A percentile compares a stretch with the other conserved stretches of the same genome.
Conservation (phyloP, 2,888 invertebrate species). For the Leptarthrus brevirostris region DNA sequence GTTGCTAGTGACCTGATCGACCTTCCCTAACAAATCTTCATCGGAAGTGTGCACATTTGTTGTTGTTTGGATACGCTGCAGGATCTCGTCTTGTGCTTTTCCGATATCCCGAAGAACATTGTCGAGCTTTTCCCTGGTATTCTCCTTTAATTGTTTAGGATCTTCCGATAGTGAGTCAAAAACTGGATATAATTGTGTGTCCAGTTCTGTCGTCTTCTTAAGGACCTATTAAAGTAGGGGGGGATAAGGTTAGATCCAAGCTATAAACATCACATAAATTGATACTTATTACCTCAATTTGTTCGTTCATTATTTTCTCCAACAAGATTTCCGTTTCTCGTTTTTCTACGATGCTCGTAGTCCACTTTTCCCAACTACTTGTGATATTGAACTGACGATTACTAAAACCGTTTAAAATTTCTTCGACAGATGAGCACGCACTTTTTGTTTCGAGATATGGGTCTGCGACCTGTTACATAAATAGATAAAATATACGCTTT, state of each 20-base stretch:
- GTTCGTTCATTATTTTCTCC: slow-evolving; percentile 73
- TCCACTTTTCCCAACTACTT: slow-evolving; percentile 79
- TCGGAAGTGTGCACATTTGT: slow-evolving; percentile 75
- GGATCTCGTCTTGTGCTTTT: slow-evolving; percentile 75
- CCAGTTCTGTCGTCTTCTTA: slow-evolving; percentile 75
- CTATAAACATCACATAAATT: slow-evolving; percentile 5
- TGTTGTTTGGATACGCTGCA: slow-evolving; percentile 75
- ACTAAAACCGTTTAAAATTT: slow-evolving; percentile 75
- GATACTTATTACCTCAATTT: slow-evolving; percentile 72
- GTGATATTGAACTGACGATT: slow-evolving; percentile 74
- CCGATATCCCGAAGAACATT: slow-evolving; percentile 73
- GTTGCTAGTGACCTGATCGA: slow-evolving; percentile 74
- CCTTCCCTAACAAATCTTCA: slow-evolving; percentile 67
- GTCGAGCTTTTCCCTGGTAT: slow-evolving; percentile 71
- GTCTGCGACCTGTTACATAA: slow-evolving; percentile 72
- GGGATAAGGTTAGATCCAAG: neutral
- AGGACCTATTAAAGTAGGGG: slow-evolving; percentile 31
- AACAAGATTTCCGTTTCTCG: slow-evolving; percentile 68
- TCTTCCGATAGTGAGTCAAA: slow-evolving; percentile 74
- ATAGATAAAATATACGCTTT: slow-evolving; percentile 58
- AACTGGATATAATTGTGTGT: slow-evolving; percentile 80
- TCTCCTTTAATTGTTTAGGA: slow-evolving; percentile 70
- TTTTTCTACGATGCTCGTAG: slow-evolving; percentile 73
- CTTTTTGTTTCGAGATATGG: slow-evolving; percentile 76
- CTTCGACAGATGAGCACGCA: slow-evolving; percentile 76